Evolutionary conservation across 1,140 invertebrate genomes (phyloP).

Genomic region (Drosophila funebris): DNA sequence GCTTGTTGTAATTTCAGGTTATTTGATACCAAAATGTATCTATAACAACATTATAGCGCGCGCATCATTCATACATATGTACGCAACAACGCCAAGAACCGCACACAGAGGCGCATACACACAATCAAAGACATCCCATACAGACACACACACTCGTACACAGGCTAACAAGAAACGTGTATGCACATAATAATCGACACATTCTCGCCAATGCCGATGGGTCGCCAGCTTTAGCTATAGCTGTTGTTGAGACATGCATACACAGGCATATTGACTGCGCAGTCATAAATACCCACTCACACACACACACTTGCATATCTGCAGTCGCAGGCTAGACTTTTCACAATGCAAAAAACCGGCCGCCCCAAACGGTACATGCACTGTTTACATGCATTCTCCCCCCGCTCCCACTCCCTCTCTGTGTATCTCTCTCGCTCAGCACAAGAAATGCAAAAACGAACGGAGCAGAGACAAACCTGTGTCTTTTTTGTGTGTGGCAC

Average conservation of each 20-base stretch:
- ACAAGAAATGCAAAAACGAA: slow-evolving; percentile 63
- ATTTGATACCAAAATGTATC: slow-evolving; percentile 82
- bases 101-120: slow-evolving; percentile 46
- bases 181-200: slow-evolving; percentile 82
- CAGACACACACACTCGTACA: slow-evolving; percentile 33
- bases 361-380: slow-evolving; percentile 55
- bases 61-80: slow-evolving; percentile 67
- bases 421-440: slow-evolving; percentile 14
- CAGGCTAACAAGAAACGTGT: slow-evolving; percentile 44
- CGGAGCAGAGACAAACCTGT: slow-evolving; percentile 59
- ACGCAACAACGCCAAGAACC: slow-evolving; percentile 35
- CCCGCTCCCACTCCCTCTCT: slow-evolving; percentile 21
- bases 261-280: slow-evolving; percentile 69
- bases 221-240: slow-evolving; percentile 38
- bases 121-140: slow-evolving; percentile 36
- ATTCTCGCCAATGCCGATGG: slow-evolving; percentile 53
- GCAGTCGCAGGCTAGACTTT: slow-evolving; percentile 42
- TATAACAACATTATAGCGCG: slow-evolving; percentile 79
- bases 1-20: slow-evolving; percentile 80
- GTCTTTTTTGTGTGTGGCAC: slow-evolving; percentile 44
- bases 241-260: slow-evolving; percentile 40
- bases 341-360: slow-evolving; percentile 53
- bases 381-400: slow-evolving; percentile 51
- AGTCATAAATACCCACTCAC: slow-evolving; percentile 70
- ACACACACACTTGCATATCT: slow-evolving; percentile 27